These are phyloP conservation scores for Conus ventricosus DNA, from an alignment of 1,140 invertebrate genomes.

Conservation along the genomic window DNA sequence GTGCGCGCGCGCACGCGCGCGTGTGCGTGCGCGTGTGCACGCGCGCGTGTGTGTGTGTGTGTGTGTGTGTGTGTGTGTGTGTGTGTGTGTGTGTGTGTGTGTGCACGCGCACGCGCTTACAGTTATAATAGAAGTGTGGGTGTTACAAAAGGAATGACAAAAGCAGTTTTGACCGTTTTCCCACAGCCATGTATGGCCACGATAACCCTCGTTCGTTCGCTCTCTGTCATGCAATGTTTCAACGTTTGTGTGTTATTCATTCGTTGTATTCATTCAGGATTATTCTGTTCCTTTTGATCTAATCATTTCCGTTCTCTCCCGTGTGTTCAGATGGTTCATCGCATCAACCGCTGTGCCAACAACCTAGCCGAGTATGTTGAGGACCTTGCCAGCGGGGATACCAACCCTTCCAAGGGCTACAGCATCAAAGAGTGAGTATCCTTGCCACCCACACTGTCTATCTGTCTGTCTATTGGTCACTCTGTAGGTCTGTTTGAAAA, in stretches of 20 bases:
- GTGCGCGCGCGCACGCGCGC: neutral
- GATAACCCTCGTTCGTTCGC: no score
- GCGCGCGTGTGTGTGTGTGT: neutral
- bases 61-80: conserved; percentile 10
- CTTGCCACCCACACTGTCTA: no score
- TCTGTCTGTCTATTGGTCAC: neutral
- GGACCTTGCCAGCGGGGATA: neutral
- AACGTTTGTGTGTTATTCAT: no score
- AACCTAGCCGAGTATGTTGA: neutral
- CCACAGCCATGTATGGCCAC: no score
- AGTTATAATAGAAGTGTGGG: no score
- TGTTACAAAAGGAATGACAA: no score
- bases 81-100: conserved; percentile 4
- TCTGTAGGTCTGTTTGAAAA: neutral
- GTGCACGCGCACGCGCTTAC: neutral
- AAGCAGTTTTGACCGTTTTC: no score
- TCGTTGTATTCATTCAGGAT: no score
- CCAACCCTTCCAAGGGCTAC: neutral
- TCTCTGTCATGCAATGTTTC: no score
- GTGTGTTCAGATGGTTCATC: conserved; percentile 14
- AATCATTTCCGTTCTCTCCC: no score
- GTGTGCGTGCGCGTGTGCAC: conserved; percentile 7
- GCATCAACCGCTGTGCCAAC: conserved; percentile 2
- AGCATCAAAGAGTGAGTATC: neutral
- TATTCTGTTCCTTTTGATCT: no score